Evolutionary conservation across 2,113 vertebrate genomes (phyloP).

Genomic region (Oncorhynchus gorbuscha): DNA sequence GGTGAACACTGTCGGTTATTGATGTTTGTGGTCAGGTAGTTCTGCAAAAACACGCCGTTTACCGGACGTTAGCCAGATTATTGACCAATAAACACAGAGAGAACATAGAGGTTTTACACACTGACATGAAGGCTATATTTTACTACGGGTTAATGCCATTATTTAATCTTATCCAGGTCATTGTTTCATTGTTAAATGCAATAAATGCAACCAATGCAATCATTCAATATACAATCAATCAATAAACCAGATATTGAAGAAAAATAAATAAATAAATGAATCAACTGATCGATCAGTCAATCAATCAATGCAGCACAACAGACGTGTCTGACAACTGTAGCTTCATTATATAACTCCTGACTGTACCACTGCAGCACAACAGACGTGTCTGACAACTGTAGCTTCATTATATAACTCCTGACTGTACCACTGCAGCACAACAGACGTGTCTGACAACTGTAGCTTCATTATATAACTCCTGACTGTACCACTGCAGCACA

Average conservation of each 20-base stretch:
- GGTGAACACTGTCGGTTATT: constrained; percentile 4
- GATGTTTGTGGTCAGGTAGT: constrained; percentile 18
- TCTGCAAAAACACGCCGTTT: constrained; percentile 6
- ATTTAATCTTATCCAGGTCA: background rate
- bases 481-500: no score
- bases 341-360: background rate
- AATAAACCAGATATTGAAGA: background rate
- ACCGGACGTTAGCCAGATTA: background rate
- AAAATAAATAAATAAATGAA: background rate
- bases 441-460: no score
- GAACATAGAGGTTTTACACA: background rate
- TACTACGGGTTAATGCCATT: background rate
- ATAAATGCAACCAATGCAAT: no score
- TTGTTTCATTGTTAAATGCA: no score
- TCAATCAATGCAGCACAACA: no score
- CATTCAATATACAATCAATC: background rate
- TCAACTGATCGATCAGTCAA: no score
- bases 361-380: background rate
- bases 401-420: no score
- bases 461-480: no score
- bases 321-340: background rate
- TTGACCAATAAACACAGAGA: background rate
- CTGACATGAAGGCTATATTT: background rate
- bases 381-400: background rate
- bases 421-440: no score